These are phyloP conservation scores for Choloepus didactylus DNA, from an alignment of 2,797 vertebrate genomes.

Conservation along the genomic window DNA sequence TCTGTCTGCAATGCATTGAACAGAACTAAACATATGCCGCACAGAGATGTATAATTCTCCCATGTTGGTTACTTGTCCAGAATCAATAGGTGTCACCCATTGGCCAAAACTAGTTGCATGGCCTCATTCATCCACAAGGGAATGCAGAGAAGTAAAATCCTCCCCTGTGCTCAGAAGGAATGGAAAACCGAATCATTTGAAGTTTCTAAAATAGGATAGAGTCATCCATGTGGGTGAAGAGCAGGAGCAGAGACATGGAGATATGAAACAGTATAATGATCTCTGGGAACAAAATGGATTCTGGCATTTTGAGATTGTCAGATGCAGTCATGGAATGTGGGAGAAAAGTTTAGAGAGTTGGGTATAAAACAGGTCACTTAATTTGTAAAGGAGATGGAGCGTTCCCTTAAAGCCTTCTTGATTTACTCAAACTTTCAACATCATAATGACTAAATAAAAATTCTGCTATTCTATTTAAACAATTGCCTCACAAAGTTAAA, in stretches of 20 bases:
- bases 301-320: neutral
- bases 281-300: neutral
- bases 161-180: neutral
- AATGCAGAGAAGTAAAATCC: neutral
- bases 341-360: neutral
- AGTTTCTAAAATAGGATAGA: neutral
- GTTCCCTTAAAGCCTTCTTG: neutral
- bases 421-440: slow-evolving; percentile 30
- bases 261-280: neutral
- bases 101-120: neutral
- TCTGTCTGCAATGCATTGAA: neutral
- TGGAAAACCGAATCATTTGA: neutral
- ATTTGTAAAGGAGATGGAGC: neutral
- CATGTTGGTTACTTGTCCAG: neutral
- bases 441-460: neutral
- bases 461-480: neutral
- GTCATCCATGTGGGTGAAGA: fast-evolving
- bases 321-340: neutral
- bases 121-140: neutral
- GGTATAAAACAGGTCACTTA: neutral
- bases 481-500: neutral
- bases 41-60: neutral
- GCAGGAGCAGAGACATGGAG: too few species aligned
- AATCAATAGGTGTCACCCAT: neutral
- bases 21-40: neutral